A percentile compares a stretch with the other conserved stretches of the same genome.
Conservation (phyloP, 2,797 vertebrate species). For the Neosilurus hyrtlii region DNA sequence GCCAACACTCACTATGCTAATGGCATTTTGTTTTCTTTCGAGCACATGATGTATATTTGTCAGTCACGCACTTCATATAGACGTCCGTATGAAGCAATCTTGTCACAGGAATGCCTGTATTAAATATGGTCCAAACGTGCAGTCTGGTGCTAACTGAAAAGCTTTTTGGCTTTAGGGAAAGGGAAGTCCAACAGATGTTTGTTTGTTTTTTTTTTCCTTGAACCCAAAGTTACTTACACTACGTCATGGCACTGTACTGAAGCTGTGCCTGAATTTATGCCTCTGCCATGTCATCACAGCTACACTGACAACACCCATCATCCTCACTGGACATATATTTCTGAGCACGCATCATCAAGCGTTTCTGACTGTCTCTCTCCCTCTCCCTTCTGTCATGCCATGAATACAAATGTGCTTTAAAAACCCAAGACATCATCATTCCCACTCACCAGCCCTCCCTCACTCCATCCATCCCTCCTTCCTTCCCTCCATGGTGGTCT, state of each 20-base stretch:
- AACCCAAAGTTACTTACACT: neutral
- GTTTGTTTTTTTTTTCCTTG: neutral
- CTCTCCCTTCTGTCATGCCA: conserved; percentile 48
- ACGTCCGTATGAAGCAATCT: neutral
- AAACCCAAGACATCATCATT: conserved; percentile 54
- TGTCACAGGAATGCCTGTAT: neutral
- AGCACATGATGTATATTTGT: conserved; percentile 8
- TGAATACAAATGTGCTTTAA: conserved; percentile 63
- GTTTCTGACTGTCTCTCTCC: conserved; percentile 33
- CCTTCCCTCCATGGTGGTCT: conserved; percentile 42
- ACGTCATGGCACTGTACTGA: neutral
- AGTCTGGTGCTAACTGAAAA: neutral
- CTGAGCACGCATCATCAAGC: conserved; percentile 6
- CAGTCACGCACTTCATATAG: conserved; percentile 14
- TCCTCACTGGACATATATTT: conserved; percentile 3
- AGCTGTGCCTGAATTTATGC: neutral
- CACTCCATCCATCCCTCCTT: conserved; percentile 37
- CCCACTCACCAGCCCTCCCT: conserved; percentile 31
- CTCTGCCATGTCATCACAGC: neutral
- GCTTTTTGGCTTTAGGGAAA: neutral
- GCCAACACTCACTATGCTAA: conserved; percentile 4
- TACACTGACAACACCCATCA: conserved; percentile 3
- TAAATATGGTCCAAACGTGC: neutral
- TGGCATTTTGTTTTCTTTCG: neutral
- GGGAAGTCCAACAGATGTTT: neutral